Conservation (phyloP, 2,888 invertebrate genomes). For the Zonitis immaculata region DNA sequence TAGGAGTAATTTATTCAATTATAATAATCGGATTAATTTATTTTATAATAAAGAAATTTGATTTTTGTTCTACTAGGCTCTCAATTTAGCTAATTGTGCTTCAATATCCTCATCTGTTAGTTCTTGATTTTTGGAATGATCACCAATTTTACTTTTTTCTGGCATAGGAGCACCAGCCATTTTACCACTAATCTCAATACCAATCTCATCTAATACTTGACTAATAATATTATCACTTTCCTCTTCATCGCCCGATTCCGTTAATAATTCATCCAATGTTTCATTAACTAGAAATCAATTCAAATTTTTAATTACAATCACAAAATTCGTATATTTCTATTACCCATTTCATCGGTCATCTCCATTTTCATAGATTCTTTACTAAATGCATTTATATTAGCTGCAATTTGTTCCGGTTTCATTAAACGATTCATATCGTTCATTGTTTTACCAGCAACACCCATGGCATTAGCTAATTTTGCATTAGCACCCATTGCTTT, state of each 20-base stretch:
- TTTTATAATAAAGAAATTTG: constrained; percentile 5
- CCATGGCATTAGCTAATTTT: constrained; percentile 83
- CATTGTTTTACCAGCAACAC: constrained; percentile 86
- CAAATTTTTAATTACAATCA: constrained; percentile 25
- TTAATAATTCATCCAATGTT: constrained; percentile 82
- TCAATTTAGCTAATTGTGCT: constrained; percentile 61
- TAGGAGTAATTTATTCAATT: no score
- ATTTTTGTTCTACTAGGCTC: constrained; percentile 26
- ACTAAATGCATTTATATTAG: constrained; percentile 78
- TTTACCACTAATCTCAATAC: constrained; percentile 90
- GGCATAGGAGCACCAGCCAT: constrained; percentile 63
- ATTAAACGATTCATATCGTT: constrained; percentile 79
- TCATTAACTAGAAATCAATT: constrained; percentile 65
- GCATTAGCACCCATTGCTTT: constrained; percentile 88
- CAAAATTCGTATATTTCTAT: no score
- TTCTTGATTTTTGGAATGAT: constrained; percentile 47
- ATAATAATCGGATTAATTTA: no score
- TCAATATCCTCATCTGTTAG: constrained; percentile 67
- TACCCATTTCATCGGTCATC: constrained; percentile 95
- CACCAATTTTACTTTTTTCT: constrained; percentile 56
- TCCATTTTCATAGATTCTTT: constrained; percentile 84
- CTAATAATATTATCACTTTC: constrained; percentile 84
- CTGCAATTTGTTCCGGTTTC: constrained; percentile 79
- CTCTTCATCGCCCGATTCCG: constrained; percentile 85
- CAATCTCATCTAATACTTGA: constrained; percentile 92